phyloP scores from a whole-genome alignment of 2,113 vertebrate genomes.

The Hystrix brachyura region DNA sequence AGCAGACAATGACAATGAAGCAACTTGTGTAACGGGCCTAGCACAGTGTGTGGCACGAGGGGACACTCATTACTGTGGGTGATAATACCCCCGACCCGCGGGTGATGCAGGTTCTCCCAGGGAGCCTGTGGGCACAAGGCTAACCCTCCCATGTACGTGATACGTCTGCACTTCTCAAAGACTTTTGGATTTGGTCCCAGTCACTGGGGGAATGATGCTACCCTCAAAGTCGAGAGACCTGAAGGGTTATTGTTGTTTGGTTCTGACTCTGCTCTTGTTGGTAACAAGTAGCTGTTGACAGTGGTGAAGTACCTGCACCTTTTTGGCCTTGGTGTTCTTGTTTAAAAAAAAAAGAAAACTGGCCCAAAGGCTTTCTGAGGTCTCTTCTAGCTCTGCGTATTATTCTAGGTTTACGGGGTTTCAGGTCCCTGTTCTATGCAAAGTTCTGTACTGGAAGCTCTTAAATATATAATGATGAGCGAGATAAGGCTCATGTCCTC shows the following conservation, averaged over 20 bases:
- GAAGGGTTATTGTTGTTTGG: neutral
- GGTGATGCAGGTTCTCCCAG: neutral
- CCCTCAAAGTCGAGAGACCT: neutral
- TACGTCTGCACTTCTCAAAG: neutral
- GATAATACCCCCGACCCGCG: neutral
- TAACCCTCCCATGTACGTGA: neutral
- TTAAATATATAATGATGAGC: neutral
- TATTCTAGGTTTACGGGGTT: neutral
- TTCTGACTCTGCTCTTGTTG: neutral
- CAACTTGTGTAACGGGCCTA: neutral
- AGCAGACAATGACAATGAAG: constrained; percentile 58
- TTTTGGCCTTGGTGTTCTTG: neutral
- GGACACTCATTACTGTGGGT: neutral
- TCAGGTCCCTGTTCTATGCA: neutral
- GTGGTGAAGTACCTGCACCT: neutral
- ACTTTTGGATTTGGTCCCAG: neutral
- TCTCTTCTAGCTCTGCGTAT: neutral
- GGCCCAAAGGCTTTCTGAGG: neutral
- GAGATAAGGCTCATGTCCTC: neutral
- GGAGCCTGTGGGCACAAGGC: neutral
- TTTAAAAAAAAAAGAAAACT: neutral
- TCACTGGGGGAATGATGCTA: neutral
- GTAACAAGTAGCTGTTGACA: neutral
- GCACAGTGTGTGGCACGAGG: neutral
- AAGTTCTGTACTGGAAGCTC: neutral